Evolutionary conservation across 2,797 vertebrate genomes (phyloP).

Genomic region (Lutjanus campechanus): DNA sequence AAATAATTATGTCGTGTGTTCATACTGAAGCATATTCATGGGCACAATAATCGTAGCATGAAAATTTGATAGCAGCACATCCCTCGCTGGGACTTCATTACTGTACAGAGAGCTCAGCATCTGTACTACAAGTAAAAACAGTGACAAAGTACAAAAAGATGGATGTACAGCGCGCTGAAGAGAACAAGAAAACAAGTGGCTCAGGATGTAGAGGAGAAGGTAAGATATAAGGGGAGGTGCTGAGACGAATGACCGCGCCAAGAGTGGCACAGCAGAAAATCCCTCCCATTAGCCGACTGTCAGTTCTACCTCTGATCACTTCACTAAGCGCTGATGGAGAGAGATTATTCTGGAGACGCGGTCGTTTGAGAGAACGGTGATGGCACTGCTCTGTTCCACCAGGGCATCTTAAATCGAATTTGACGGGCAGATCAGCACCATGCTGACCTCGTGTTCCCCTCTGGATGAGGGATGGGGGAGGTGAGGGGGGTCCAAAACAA

Average conservation of each 20-base stretch:
- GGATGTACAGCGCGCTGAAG: background rate
- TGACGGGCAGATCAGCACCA: slow-evolving; percentile 72
- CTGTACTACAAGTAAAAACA: background rate
- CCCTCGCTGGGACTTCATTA: background rate
- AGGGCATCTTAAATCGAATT: slow-evolving; percentile 60
- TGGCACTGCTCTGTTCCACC: slow-evolving; percentile 65
- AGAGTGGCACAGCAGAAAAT: slow-evolving; percentile 55
- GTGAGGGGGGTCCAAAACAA: slow-evolving; percentile 27
- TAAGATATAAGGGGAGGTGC: slow-evolving; percentile 33
- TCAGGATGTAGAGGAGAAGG: slow-evolving; percentile 16
- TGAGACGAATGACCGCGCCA: slow-evolving; percentile 41
- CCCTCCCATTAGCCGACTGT: slow-evolving; percentile 72
- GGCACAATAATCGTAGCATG: background rate
- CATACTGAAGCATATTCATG: background rate
- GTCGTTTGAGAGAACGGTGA: slow-evolving; percentile 32
- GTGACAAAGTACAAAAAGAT: background rate
- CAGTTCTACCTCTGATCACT: slow-evolving; percentile 80
- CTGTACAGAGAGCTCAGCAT: background rate
- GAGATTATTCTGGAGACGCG: slow-evolving; percentile 67
- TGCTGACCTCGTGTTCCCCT: slow-evolving; percentile 58
- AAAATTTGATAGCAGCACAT: background rate
- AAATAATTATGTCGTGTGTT: background rate
- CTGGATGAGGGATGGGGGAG: slow-evolving; percentile 13
- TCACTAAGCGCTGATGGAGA: slow-evolving; percentile 68
- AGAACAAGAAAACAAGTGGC: slow-evolving; percentile 22